Evolutionary conservation across 1,140 invertebrate species (phyloP), one percentile per base, ranked within the genome.

Genomic region (Cyclargus thomasi): DNA sequence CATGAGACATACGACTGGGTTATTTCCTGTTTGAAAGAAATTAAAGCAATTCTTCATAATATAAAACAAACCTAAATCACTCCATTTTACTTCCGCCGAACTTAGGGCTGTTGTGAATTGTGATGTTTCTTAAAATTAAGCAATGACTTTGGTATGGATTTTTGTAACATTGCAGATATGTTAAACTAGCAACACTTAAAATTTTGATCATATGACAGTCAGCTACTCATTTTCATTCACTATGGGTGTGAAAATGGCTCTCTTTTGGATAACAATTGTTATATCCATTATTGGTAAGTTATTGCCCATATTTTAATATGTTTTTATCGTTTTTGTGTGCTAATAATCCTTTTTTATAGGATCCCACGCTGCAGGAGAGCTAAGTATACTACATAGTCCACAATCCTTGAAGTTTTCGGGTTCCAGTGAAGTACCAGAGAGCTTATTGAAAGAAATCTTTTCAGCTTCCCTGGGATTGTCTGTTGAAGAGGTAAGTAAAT

Each of bases 361-460:
- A 53, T 71, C 81, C 0, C 88, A 92, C 73, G 94, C 92, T 53
- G 88, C 81, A 71, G 95, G 95, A 36, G 94, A 95, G 85, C 93
- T 96, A 55, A 91, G 91, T 62, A 83, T 96, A 20, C 81, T 96
- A 55, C 92, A 94, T 76, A 92, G 91, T 77, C 94, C 95, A 20
- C 87, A 92, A 36, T 93, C 93, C 72, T 84, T 95, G 55, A 87
- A 91, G 64, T 96, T 96, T 79, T 91, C 92, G 73, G 94, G 94
- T 39, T 91, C 77, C n/a, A 75, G 72, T 57, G 80, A 79, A 71
- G 75, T 76, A 16, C 66, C 71, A 6, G 86, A 95, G 77, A 94
- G 93, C 68, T 85, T 92, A 18, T 83, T 95, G 1, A 94, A 94
- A 76, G 95, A 96, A 86, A 91, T 96, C n/a, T 93, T 95, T 72